phyloP scores from a whole-genome alignment of 2,888 invertebrate genomes.

The Poecilus cupreus region DNA sequence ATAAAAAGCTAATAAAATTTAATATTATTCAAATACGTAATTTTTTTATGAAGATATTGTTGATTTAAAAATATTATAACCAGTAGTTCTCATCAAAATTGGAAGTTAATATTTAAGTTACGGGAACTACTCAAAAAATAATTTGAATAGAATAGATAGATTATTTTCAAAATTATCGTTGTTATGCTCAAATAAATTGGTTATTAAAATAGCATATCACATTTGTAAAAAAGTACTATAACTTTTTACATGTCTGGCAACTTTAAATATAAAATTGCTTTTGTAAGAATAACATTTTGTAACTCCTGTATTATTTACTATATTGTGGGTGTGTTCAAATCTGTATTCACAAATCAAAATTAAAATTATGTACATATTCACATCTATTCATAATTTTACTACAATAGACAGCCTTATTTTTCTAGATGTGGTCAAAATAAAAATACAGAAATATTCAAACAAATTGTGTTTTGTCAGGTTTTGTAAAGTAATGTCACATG shows the following conservation, averaged over 20 bases:
- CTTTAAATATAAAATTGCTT: not conserved
- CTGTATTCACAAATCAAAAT: slow-evolving; percentile 38
- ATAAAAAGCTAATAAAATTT: slow-evolving; percentile 28
- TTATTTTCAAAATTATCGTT: slow-evolving; percentile 34
- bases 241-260: not conserved
- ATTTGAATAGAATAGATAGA: slow-evolving; percentile 4
- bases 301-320: slow-evolving; percentile 8
- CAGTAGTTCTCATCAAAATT: slow-evolving; percentile 34
- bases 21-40: not conserved
- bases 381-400: slow-evolving; percentile 21
- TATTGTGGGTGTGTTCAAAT: slow-evolving; percentile 41
- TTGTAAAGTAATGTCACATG: slow-evolving; percentile 47
- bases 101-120: slow-evolving; percentile 18
- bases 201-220: slow-evolving; percentile 47
- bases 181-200: slow-evolving; percentile 41
- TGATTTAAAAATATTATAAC: slow-evolving; percentile 22
- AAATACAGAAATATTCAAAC: not conserved
- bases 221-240: not conserved
- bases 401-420: slow-evolving; percentile 48
- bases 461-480: slow-evolving; percentile 8
- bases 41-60: slow-evolving; percentile 15
- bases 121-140: slow-evolving; percentile 10
- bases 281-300: no score
- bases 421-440: slow-evolving; percentile 33
- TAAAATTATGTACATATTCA: slow-evolving; percentile 44